phyloP scores from a whole-genome alignment of 2,888 invertebrate species.

The Malachius bipustulatus region DNA sequence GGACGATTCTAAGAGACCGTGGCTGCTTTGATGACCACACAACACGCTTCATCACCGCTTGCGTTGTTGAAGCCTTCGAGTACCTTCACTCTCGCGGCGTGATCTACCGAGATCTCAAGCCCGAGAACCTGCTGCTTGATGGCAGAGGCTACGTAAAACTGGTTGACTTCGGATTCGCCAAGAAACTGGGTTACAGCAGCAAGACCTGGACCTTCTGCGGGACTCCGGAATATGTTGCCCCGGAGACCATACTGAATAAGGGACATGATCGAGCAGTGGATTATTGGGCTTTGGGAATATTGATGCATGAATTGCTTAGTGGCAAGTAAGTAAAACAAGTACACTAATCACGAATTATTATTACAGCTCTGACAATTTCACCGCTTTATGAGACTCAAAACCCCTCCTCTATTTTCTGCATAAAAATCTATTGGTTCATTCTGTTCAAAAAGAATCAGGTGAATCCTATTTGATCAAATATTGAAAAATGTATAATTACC shows the following conservation, averaged over 20 bases:
- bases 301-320: constrained; percentile 54
- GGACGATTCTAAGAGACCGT: constrained; percentile 58
- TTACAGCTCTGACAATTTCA: no score
- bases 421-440: no score
- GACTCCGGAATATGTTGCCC: constrained; percentile 50
- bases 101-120: constrained; percentile 55
- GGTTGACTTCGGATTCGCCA: constrained; percentile 60
- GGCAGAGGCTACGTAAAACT: constrained; percentile 52
- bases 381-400: no score
- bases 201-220: constrained; percentile 70
- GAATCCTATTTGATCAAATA: no score
- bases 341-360: no score
- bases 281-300: constrained; percentile 58
- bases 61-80: constrained; percentile 57
- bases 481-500: no score
- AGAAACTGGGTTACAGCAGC: constrained; percentile 47
- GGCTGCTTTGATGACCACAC: constrained; percentile 51
- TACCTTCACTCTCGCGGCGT: constrained; percentile 54
- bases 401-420: no score
- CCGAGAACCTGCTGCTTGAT: constrained; percentile 56
- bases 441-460: no score
- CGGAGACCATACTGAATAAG: constrained; percentile 57
- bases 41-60: constrained; percentile 54
- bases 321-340: constrained; percentile 59
- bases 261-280: constrained; percentile 62